Conservation (phyloP, 2,888 invertebrate genomes). For the Bhutanitis thaidina region DNA sequence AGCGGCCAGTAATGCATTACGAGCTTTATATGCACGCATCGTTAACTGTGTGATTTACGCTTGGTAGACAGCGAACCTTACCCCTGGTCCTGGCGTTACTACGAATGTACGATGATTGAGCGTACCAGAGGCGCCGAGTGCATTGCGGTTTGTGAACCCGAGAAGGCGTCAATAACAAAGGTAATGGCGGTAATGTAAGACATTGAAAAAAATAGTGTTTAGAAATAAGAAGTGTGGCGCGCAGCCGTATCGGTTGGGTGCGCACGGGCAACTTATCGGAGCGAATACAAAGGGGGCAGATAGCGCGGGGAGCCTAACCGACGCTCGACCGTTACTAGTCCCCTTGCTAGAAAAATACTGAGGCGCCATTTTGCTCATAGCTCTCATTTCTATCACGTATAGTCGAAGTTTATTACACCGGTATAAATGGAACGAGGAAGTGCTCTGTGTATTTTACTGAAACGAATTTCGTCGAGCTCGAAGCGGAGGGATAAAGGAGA, state of each 20-base stretch:
- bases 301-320: constrained; percentile 78
- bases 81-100: constrained; percentile 41
- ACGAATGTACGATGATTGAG: constrained; percentile 16
- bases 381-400: constrained; percentile 35
- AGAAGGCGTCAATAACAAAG: constrained; percentile 35
- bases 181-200: constrained; percentile 59
- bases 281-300: constrained; percentile 79
- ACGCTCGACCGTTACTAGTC: constrained; percentile 76
- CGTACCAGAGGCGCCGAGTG: constrained; percentile 31
- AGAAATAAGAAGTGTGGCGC: constrained; percentile 68
- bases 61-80: constrained; percentile 54
- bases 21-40: constrained; percentile 58
- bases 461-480: constrained; percentile 46
- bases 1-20: constrained; percentile 45
- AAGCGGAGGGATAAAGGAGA: constrained; percentile 53
- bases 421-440: constrained; percentile 61
- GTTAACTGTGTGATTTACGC: constrained; percentile 67
- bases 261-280: constrained; percentile 79
- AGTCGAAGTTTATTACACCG: constrained; percentile 17
- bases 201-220: constrained; percentile 58
- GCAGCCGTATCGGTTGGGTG: constrained; percentile 75
- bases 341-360: constrained; percentile 77
- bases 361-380: constrained; percentile 64
- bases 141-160: constrained; percentile 52
- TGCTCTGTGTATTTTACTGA: constrained; percentile 39